Evolutionary conservation across 1,140 invertebrate genomes (phyloP), one percentile per base, ranked within the genome.

Genomic region (Zaprionus davidi): DNA sequence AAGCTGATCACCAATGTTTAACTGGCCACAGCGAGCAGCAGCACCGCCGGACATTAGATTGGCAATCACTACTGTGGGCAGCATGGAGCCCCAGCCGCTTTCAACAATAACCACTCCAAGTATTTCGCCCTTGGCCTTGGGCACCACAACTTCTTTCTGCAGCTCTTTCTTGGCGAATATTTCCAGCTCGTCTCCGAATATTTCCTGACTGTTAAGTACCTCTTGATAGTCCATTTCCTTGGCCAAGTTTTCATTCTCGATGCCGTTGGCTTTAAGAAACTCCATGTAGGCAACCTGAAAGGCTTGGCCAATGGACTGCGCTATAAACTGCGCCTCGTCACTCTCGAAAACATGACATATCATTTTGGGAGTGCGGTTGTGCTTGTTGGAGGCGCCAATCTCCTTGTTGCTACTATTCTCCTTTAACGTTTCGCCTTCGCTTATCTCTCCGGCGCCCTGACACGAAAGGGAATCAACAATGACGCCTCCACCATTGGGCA

Each of bases 221-320:
- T 99, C 99, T 93, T 99, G 99, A 92, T 99, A 99, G 93, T 99
- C 99, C 97, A 99, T 99, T 94, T 99, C 99, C 91, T 99, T 99
- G n/a, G 99, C 97, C 93, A 99, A 99, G 92, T 97, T 98, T 90
- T 99, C 98, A 93, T 99, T 99, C 93, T 99, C 99, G 84, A 99
- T 99, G 9, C 99, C 99, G 93, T 99, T 99, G 1, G 99, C 99
- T 93, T 99, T 99, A 7, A 99, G 95, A 93, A 99, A 99, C 93
- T 99, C 99, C 97, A 99, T 99, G 93, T 99, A 99, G 28, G 99
- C 99, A 44, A 99, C 99, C 95, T 99, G 99, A 94, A 99, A 99
- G 13, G 99, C 99, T 94, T 99, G 99, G 1, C 99, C 99, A 90
- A 99, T 99, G 41, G 98, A 99, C 94, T 99, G 99, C 56, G 99